Evolutionary conservation across 2,888 invertebrate genomes (phyloP), one percentile per base, ranked within the genome.

Genomic region (Xiphydria camelus): DNA sequence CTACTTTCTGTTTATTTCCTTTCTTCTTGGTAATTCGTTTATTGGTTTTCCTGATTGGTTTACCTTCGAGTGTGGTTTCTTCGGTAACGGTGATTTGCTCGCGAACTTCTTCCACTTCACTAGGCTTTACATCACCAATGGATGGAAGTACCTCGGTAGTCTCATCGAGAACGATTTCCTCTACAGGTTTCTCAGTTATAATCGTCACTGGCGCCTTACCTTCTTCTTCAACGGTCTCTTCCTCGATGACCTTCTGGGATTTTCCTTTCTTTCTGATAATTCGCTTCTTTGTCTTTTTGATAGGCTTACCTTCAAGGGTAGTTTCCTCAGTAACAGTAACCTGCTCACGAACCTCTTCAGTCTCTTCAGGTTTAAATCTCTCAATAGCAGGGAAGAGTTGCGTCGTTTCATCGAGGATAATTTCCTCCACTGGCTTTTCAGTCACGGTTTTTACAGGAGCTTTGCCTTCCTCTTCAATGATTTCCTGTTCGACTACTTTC

Each of bases 1-100:
- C 71, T 70, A 0, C 68, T 51, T 2, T 68, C 57, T 44, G 73
- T 76, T 54, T 56, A 10, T 60, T 64, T 2, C 68, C 76, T 37
- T 73, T 6, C 40, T 77, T 78, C 53, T 76, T 81, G 17, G 63
- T 59, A 23, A 53, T 61, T 47, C 34, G 55, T 51, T 55, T 66
- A 9, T 59, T 50, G 6, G 68, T 67, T 50, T 77, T 75, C 49
- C 70, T 73, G 53, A 66, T 72, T 29, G 71, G 70, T 3, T 64
- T 57, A 51, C 49, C 76, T 59, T 31, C 67, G 59, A 6, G 74
- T 72, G 59, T 70, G 73, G 68, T 70, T 72, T 66, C 62, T 72
- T 68, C 73, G 70, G 71, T 68, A 59, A 69, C 66, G 56, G 62
- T 67, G 63, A 60, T 72, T 70, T 59, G 73, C 75, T 76, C 75